These are phyloP conservation scores for Ambastaia sidthimunki DNA, from an alignment of 2,797 vertebrate genomes.

Conservation along the genomic window DNA sequence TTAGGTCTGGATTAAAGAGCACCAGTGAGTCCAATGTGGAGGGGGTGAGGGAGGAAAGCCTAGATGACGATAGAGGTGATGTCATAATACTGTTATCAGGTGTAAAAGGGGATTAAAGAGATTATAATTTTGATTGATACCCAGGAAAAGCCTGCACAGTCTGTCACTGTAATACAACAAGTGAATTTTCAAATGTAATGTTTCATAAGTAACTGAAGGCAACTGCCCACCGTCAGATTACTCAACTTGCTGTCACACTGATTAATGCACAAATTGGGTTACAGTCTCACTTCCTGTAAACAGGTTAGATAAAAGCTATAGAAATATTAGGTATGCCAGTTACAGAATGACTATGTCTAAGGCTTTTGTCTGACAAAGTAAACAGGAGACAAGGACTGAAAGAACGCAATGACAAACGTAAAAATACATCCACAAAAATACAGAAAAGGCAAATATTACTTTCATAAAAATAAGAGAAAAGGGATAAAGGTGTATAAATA, in stretches of 20 bases:
- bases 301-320: not conserved
- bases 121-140: constrained; percentile 50
- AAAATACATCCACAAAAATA: not conserved
- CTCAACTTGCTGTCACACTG: constrained; percentile 22
- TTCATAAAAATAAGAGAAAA: too few species aligned
- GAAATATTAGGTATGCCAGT: not conserved
- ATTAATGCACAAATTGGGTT: constrained; percentile 2
- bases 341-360: too few species aligned
- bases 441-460: not conserved
- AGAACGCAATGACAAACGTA: not conserved
- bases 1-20: constrained; percentile 57
- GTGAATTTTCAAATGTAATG: constrained; percentile 33
- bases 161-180: constrained; percentile 21
- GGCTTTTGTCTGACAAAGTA: too few species aligned
- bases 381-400: not conserved
- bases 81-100: constrained; percentile 41
- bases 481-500: not conserved
- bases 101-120: constrained; percentile 46
- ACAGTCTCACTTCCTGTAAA: not conserved
- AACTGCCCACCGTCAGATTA: constrained; percentile 13
- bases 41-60: constrained; percentile 41
- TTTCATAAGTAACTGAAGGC: constrained; percentile 28
- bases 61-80: constrained; percentile 32
- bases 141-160: constrained; percentile 43
- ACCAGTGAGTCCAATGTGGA: constrained; percentile 12